phyloP scores from a whole-genome alignment of 2,113 vertebrate species.

The Chrysemys picta region DNA sequence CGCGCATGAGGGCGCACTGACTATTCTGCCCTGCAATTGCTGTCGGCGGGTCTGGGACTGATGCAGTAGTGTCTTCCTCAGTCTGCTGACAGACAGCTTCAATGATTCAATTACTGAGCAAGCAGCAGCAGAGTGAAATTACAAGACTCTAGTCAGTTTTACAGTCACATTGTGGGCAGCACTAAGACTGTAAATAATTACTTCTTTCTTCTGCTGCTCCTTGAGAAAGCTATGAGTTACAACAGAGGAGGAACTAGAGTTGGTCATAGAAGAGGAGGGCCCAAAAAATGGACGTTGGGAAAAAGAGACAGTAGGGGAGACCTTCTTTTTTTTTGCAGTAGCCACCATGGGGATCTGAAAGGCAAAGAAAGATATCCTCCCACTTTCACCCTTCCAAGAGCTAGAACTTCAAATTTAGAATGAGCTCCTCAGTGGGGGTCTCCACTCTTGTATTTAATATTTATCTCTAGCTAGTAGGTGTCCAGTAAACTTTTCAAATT shows the following conservation, averaged over 20 bases:
- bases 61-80: accelerated
- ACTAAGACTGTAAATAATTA: neutral
- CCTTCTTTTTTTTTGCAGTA: neutral
- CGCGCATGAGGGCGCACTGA: too few relatives aligned
- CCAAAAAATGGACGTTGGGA: neutral
- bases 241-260: neutral
- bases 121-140: neutral
- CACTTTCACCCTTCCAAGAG: neutral
- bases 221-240: neutral
- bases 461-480: neutral
- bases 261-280: neutral
- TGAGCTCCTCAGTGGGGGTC: neutral
- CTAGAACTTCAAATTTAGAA: neutral
- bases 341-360: neutral
- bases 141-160: neutral
- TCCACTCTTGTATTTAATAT: neutral
- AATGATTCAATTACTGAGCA: neutral
- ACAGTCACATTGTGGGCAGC: neutral
- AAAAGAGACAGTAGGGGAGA: neutral
- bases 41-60: neutral
- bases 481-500: neutral
- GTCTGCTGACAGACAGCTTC: accelerated
- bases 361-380: neutral
- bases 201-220: neutral
- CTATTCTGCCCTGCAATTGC: too few relatives aligned